Conservation (phyloP, 2,113 vertebrate genomes). For the Shinisaurus crocodilurus region DNA sequence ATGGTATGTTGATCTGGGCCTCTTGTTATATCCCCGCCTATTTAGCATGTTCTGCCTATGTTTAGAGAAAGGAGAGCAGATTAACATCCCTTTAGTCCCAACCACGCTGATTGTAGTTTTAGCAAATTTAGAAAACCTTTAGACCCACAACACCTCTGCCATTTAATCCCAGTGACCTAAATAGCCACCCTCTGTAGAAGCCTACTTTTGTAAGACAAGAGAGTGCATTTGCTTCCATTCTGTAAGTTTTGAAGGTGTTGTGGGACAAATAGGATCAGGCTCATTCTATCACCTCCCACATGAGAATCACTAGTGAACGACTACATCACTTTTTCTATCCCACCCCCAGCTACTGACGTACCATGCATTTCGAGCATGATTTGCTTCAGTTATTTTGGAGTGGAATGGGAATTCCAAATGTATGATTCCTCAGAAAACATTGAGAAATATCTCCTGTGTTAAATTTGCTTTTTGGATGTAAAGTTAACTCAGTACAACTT, state of each 20-base stretch:
- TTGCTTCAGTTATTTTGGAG: not conserved
- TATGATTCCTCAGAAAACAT: not conserved
- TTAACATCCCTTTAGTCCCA: not conserved
- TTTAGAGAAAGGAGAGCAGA: not conserved
- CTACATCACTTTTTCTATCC: not conserved
- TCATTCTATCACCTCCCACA: not conserved
- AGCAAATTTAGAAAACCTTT: constrained; percentile 3
- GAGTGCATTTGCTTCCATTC: not conserved
- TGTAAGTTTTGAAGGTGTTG: not conserved
- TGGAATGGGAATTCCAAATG: constrained; percentile 24
- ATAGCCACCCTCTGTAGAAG: not conserved
- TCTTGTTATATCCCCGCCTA: not conserved
- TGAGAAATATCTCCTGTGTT: constrained; percentile 7
- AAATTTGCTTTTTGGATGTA: constrained; percentile 3
- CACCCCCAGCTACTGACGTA: not conserved
- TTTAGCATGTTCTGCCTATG: not conserved
- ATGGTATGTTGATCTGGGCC: not conserved
- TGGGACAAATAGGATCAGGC: not conserved
- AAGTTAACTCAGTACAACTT: not conserved
- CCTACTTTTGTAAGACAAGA: not conserved
- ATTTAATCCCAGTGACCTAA: constrained; percentile 1
- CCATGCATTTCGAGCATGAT: not conserved
- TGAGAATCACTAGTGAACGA: not conserved
- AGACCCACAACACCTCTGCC: not conserved
- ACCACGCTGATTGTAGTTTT: not conserved